These are phyloP conservation scores for Chionodraco myersi DNA, from an alignment of 2,113 vertebrate species.

Conservation along the genomic window DNA sequence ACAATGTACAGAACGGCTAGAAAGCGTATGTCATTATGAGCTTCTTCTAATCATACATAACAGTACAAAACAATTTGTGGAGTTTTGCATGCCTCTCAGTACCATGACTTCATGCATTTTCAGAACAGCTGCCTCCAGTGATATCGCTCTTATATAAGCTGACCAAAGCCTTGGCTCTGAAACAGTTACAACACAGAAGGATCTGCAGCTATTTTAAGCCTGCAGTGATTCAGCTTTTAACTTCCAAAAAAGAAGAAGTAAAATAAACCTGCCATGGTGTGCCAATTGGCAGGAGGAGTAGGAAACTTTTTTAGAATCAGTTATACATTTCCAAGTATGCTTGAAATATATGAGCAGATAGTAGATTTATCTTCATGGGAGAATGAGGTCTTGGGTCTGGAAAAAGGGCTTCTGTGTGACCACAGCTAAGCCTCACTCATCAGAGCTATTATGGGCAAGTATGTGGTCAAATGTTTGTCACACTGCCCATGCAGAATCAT, in stretches of 20 bases:
- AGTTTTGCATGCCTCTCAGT: neutral
- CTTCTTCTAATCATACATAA: neutral
- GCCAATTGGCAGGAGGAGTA: neutral
- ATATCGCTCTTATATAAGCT: conserved; percentile 60
- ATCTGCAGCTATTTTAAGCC: conserved; percentile 59
- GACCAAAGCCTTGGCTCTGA: conserved; percentile 43
- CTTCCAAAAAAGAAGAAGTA: conserved; percentile 10
- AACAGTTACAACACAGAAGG: conserved; percentile 35
- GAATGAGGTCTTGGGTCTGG: neutral
- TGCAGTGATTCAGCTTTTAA: conserved; percentile 37
- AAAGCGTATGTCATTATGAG: neutral
- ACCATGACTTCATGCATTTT: conserved; percentile 25
- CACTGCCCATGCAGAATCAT: neutral
- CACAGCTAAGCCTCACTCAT: neutral
- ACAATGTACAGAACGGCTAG: neutral
- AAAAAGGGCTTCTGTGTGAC: neutral
- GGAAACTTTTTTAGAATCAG: neutral
- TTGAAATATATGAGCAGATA: neutral
- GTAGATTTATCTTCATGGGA: neutral
- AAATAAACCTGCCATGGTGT: neutral
- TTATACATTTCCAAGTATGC: neutral
- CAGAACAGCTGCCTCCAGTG: conserved; percentile 24
- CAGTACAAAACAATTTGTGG: neutral
- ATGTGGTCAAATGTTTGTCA: conserved; percentile 10
- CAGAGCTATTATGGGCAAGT: neutral